Evolutionary conservation across 2,888 invertebrate genomes (phyloP), one percentile per base, ranked within the genome.

Genomic region (Epinotia nisella): DNA sequence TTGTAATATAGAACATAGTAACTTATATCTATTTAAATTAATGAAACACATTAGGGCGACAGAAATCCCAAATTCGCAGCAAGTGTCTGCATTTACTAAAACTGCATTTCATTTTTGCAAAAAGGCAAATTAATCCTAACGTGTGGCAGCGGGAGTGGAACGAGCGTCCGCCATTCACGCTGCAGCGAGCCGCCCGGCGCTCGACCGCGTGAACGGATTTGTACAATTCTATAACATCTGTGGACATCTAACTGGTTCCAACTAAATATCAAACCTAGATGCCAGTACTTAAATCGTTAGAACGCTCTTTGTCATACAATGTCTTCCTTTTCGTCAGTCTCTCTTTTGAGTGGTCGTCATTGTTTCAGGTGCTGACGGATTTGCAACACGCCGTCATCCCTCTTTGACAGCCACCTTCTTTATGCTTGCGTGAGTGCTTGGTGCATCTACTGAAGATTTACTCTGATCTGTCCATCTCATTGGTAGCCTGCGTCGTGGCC

Each of bases 131-230:
- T 80, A 82, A 81, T 81, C 79, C 79, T 70, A 78, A 76, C 71
- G 75, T 75, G 76, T 68, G 76, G 72, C 76, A 75, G 80, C 77
- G 78, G 71, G 78, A 77, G 77, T 78, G 81, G 78, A 79, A 80
- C 81, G 80, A 82, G 81, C 82, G 80, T 78, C 82, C 83, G 82
- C 85, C 83, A 85, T 87, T 88, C 84, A 88, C 87, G 87, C 83
- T 86, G 84, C 86, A 82, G 80, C 85, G 84, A 77, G 51, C 67
- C 39, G 75, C 78, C 79, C 66, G 79, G 74, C 80, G 79, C 80
- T 81, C 80, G 78, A 80, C 84, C 82, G 83, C 80, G 80, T 76
- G 77, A 79, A 78, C 77, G 80, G 82, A 83, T 81, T 81, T 78
- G 17, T 55, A 24, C 58, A 51, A 41, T 65, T 11, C 51, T 58